Evolutionary conservation across 2,888 invertebrate genomes (phyloP), one percentile per base, ranked within the genome.

Genomic region (Hermaeophaga mercurialis): DNA sequence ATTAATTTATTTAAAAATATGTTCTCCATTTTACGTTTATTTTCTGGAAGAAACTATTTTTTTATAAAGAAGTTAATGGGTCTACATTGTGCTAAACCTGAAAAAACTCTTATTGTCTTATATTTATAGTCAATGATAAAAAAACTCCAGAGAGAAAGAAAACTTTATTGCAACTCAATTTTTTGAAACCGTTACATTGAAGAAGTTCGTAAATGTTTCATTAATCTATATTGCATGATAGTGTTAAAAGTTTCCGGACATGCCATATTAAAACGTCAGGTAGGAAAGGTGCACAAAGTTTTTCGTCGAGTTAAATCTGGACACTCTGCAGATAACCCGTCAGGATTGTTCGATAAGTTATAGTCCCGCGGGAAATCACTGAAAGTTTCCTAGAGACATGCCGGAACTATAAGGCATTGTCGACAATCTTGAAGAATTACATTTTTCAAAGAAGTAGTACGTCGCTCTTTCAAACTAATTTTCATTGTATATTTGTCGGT

Each of bases 341-440:
- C 66, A 66, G 64, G 62, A 64, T 63, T 58, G 59, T 63, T 64
- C 68, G 62, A 65, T 67, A 70, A 69, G 67, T 65, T 66, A 70
- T 66, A 60, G 66, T 64, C 71, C 58, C 64, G 33, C 45, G 71
- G 72, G 72, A 72, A 72, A 72, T 72, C 71, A 72, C 58, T 41
- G 50, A 38, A 45, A 56, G 36, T 43, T 55, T 49, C 34, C 45
- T 26, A 41, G 39, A 46, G 52, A 50, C 31, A 39, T 7, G 19
- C 33, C 12, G 39, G 28, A 36, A 48, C 43, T 12, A 36, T 22
- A 15, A 14, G n/a, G 19, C 26, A 9, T 28, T 31, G 49, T 41
- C 31, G 49, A 22, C 31, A 14, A 17, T 15, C 41, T 50, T 17
- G 41, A 41, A 19, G n/a, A 19, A 50, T 41, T 50, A 34, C 28